Percentiles rank a stretch among this genome's conserved stretches.
Conservation (phyloP, 2,888 invertebrate species). For the Gandaritis pyraliata region DNA sequence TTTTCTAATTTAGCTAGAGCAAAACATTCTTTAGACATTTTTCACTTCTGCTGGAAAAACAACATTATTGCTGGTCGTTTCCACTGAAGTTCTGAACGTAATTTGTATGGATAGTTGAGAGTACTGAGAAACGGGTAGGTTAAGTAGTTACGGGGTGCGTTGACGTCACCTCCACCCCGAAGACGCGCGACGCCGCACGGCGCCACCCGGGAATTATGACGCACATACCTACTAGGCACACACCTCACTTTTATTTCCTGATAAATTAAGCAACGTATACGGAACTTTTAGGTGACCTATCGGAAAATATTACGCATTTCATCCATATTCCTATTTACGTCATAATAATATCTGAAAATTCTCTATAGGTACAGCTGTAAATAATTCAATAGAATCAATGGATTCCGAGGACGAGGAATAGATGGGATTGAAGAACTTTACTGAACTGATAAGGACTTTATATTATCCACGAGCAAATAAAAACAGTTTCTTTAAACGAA, state of each 20-base stretch:
- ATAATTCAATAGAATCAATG: too few species aligned
- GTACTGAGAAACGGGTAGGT: slow-evolving; percentile 15
- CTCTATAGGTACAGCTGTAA: too few species aligned
- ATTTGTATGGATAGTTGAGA: slow-evolving; percentile 30
- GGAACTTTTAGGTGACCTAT: slow-evolving; percentile 33
- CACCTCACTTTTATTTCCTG: slow-evolving; percentile 54
- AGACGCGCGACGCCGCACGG: too few species aligned
- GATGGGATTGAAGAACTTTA: too few species aligned
- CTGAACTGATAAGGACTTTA: too few species aligned
- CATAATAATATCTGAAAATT: too few species aligned
- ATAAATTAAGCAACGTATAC: slow-evolving; percentile 43
- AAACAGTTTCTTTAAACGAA: too few species aligned
- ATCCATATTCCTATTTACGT: background rate
- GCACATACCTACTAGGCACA: slow-evolving; percentile 50
- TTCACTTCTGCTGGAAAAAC: slow-evolving; percentile 8
- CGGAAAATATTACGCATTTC: slow-evolving; percentile 28
- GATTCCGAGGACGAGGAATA: too few species aligned
- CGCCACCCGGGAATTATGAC: slow-evolving; percentile 63
- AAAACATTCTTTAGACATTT: background rate
- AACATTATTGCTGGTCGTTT: slow-evolving; percentile 15
- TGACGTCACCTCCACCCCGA: slow-evolving; percentile 57
- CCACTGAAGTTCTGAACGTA: slow-evolving; percentile 22
- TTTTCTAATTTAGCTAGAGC: too few species aligned
- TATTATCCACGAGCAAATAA: too few species aligned
- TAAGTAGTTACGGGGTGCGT: slow-evolving; percentile 18